A percentile compares a stretch with the other conserved stretches of the same genome.
phyloP scores from a whole-genome alignment of 2,888 invertebrate genomes.

The Aporophyla lueneburgensis region DNA sequence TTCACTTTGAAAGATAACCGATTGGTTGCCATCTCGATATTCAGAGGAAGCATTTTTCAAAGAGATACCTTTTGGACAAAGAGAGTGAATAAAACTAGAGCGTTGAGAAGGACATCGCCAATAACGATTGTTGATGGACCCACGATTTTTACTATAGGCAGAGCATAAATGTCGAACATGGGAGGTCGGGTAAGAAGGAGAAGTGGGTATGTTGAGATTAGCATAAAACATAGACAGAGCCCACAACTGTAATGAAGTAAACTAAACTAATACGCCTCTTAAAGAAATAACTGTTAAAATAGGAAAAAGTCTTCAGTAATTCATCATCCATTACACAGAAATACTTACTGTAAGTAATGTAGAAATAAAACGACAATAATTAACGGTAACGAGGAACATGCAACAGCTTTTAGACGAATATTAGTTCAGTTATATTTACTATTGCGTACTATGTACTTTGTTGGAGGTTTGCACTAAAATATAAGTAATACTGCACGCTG shows the following conservation, averaged over 20 bases:
- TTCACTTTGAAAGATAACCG: too few relatives aligned
- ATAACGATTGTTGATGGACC: neutral
- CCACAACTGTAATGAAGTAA: too few relatives aligned
- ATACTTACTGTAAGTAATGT: neutral
- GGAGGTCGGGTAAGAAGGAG: neutral
- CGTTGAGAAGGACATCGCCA: neutral
- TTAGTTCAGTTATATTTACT: neutral
- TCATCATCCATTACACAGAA: neutral
- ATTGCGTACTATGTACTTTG: neutral
- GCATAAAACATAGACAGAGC: too few relatives aligned
- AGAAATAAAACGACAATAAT: neutral
- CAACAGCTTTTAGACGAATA: constrained; percentile 21
- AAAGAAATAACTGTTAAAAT: too few relatives aligned
- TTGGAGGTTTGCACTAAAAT: neutral
- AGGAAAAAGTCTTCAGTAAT: neutral
- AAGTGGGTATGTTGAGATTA: too few relatives aligned
- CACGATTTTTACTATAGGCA: neutral
- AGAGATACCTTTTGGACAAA: neutral
- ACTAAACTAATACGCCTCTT: too few relatives aligned
- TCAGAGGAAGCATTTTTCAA: too few relatives aligned
- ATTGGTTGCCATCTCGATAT: too few relatives aligned
- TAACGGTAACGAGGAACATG: constrained; percentile 20
- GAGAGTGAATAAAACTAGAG: neutral
- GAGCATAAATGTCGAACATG: neutral
- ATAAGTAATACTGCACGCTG: neutral